Conservation (phyloP, 2,797 vertebrate genomes). For the Gallinago nigripennis region DNA sequence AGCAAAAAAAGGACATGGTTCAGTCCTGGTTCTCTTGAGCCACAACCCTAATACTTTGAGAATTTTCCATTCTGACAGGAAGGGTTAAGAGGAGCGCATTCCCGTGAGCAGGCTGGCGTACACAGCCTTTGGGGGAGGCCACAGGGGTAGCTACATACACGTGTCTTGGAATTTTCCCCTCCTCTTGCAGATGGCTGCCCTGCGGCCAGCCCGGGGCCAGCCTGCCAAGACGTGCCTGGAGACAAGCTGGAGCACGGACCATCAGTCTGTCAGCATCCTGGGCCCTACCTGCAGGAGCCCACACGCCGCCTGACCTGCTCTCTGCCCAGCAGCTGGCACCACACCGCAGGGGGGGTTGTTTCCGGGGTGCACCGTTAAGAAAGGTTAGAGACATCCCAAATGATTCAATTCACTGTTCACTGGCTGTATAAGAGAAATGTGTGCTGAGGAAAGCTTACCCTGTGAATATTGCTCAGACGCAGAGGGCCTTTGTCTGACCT, state of each 20-base stretch:
- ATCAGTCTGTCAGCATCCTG: fast-evolving
- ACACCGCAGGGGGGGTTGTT: fast-evolving
- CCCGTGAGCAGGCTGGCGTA: not conserved
- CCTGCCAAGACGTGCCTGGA: fast-evolving
- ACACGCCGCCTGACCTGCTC: fast-evolving
- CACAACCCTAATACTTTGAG: not conserved
- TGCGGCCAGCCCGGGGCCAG: not conserved
- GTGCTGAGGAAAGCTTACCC: not conserved
- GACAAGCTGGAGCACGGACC: not conserved
- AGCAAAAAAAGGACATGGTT: not conserved
- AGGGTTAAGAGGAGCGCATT: not conserved
- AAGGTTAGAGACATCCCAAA: not conserved
- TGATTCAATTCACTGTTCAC: not conserved
- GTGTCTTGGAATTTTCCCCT: not conserved
- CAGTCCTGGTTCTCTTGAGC: not conserved
- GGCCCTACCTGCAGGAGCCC: not conserved
- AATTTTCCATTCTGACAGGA: not conserved
- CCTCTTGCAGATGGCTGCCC: not conserved
- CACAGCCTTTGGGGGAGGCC: not conserved
- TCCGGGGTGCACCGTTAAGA: not conserved
- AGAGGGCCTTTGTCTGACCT: not conserved
- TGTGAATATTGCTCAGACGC: not conserved
- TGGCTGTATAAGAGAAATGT: not conserved
- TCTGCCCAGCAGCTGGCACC: not conserved
- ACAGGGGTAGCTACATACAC: not conserved